Percentiles rank a stretch among this genome's conserved stretches.
phyloP scores from a whole-genome alignment of 2,888 invertebrate genomes.

The Halictus quadricinctus region DNA sequence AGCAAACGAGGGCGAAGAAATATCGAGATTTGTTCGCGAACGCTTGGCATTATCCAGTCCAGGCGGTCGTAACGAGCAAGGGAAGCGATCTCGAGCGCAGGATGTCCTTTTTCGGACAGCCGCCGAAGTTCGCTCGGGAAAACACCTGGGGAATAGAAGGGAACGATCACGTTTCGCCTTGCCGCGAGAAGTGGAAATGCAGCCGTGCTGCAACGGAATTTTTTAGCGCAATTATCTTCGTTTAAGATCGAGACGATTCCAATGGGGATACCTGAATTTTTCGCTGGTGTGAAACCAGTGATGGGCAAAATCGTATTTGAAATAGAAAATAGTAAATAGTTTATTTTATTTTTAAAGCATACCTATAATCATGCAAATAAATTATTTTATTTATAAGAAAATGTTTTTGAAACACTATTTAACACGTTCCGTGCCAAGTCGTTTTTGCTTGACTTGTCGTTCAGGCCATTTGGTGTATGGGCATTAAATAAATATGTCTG shows the following conservation, averaged over 20 bases:
- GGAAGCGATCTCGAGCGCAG: background rate
- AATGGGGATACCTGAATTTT: background rate
- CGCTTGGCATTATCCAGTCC: no score
- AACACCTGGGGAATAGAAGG: background rate
- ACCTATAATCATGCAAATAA: no score
- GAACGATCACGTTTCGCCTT: background rate
- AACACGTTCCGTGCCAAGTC: no score
- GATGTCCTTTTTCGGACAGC: background rate
- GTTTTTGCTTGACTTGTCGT: no score
- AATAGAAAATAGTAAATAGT: no score
- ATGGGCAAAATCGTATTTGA: no score
- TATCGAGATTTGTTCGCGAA: slow-evolving; percentile 40
- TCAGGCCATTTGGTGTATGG: no score
- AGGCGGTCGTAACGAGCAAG: slow-evolving; percentile 13
- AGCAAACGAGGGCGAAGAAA: slow-evolving; percentile 44
- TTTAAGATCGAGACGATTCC: background rate
- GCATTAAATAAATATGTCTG: no score
- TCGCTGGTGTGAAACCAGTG: background rate
- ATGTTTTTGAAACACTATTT: no score
- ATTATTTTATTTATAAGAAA: no score
- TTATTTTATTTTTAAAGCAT: no score
- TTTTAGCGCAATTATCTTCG: background rate
- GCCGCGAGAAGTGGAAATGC: slow-evolving; percentile 4
- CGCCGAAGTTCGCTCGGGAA: background rate
- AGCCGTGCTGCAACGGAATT: background rate